Evolutionary conservation across 2,888 invertebrate species (phyloP), one percentile per base, ranked within the genome.

Genomic region (Allolobophora icterica): DNA sequence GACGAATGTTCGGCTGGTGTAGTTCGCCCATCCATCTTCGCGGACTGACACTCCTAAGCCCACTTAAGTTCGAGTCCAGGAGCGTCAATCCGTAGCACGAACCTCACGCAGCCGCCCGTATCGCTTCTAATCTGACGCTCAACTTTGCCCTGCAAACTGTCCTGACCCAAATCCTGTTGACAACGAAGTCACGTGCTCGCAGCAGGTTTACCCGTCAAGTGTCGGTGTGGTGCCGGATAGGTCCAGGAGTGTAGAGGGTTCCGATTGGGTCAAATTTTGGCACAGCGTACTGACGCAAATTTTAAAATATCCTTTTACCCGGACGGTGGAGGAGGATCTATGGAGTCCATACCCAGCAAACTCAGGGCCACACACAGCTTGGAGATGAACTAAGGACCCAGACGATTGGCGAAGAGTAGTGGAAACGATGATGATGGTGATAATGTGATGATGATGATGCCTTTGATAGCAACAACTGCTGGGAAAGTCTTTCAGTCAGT

Each of bases 121-220:
- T 71, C 71, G n/a, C 71, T 71, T 71, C 71, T 71, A 71, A 71
- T 71, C 71, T n/a, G 71, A 71, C 71, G 71, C 17, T 71, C 71
- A 71, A 71, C 71, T 71, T 71, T 71, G 71, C 30, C n/a, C n/a
- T 71, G 71, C 30, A 71, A 71, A 71, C 11, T 71, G 71, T 11
- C n/a, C 71, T 71, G 71, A 71, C n/a, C 71, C 71, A 71, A n/a
- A 71, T 71, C 71, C 71, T 71, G 30, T n/a, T n/a, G 71, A 71
- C 71, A 71, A n/a, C 71, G 30, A 71, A 71, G 71, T 71, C 71
- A 71, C 71, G 71, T 71, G 71, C 71, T n/a, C 11, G 71, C 71
- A 30, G 71, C 71, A n/a, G n/a, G 71, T 71, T 30, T n/a, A 30
- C 71, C 71, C 71, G 71, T 1, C 8, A 71, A 71, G 71, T 71